Conservation (phyloP, 2,113 vertebrate genomes). For the Hydrochoerus hydrochaeris region DNA sequence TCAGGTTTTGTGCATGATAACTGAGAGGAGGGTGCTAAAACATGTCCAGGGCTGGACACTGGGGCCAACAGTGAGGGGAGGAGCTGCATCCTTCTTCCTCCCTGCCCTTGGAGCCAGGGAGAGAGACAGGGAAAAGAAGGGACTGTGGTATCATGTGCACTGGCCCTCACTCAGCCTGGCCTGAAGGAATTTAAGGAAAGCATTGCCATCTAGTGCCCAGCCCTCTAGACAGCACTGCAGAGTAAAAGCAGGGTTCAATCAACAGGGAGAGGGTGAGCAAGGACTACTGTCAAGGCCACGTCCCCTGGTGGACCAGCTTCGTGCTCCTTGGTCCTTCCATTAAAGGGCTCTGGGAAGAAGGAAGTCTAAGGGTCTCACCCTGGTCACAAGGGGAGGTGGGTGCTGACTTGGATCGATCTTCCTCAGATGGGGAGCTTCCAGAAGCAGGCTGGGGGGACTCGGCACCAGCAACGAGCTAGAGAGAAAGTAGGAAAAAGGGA, state of each 20-base stretch:
- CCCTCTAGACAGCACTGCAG: neutral
- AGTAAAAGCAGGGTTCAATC: neutral
- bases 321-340: neutral
- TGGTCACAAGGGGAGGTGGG: conserved; percentile 97
- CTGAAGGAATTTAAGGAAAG: neutral
- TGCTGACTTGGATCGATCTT: conserved; percentile 94
- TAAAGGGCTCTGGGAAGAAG: neutral
- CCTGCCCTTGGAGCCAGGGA: neutral
- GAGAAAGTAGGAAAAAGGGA: neutral
- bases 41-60: neutral
- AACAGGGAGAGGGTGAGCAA: neutral
- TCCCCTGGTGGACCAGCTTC: neutral
- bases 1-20: neutral
- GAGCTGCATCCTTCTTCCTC: neutral
- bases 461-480: conserved; percentile 94
- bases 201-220: too few species aligned
- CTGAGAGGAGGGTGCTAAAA: neutral
- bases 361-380: conserved; percentile 85
- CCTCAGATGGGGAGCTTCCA: conserved; percentile 91
- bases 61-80: neutral
- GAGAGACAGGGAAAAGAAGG: neutral
- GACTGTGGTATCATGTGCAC: too few species aligned
- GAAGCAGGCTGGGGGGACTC: conserved; percentile 93
- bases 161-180: neutral
- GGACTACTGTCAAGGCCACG: neutral